Percentiles rank a stretch among this genome's conserved stretches.
Evolutionary conservation across 2,888 invertebrate species (phyloP).

Genomic region (Brachyptera risi): DNA sequence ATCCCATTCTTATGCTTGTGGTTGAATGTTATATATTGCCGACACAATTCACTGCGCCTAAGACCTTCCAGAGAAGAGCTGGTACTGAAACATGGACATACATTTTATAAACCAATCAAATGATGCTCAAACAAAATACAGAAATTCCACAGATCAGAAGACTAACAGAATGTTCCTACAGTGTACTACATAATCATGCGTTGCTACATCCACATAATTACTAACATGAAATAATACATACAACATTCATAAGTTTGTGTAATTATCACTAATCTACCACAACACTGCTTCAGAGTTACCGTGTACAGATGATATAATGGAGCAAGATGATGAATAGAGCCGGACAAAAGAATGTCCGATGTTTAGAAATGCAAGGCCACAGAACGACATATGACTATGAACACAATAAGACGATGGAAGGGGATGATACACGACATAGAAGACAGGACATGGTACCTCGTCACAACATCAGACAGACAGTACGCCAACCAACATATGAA

Average conservation of each 20-base stretch:
- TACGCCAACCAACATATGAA: not conserved
- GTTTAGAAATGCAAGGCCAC: not conserved
- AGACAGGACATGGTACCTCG: not conserved
- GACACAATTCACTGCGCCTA: conserved; percentile 37
- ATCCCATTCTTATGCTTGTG: too few species aligned
- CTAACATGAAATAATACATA: not conserved
- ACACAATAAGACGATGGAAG: not conserved
- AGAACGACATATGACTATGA: not conserved
- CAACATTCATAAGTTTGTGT: too few species aligned
- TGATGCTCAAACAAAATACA: not conserved
- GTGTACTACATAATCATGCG: not conserved
- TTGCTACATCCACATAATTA: not conserved
- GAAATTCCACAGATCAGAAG: not conserved
- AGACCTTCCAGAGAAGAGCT: conserved; percentile 47
- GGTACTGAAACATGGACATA: conserved; percentile 44
- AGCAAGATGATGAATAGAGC: too few species aligned
- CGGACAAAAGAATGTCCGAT: too few species aligned
- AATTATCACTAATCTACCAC: too few species aligned
- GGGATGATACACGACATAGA: not conserved
- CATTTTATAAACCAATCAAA: not conserved
- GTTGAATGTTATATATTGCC: too few species aligned
- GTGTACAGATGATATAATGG: too few species aligned
- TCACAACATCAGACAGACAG: not conserved
- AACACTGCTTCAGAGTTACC: too few species aligned
- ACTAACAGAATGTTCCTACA: not conserved